phyloP scores from a whole-genome alignment of 2,888 invertebrate genomes.

The Dryomyza anilis region DNA sequence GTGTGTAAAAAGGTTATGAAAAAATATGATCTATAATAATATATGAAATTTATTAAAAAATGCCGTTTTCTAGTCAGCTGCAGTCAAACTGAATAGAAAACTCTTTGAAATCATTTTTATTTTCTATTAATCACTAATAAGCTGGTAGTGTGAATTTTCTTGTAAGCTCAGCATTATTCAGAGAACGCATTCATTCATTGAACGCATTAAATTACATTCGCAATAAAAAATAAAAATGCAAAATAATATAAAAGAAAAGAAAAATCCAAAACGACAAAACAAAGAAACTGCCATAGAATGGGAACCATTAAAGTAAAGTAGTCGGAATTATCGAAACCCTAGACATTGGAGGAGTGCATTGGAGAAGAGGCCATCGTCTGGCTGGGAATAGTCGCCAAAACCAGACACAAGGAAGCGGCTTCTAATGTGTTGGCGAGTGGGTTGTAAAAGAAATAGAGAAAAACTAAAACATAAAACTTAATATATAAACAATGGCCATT shows the following conservation, averaged over 20 bases:
- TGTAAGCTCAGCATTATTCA: conserved; percentile 15
- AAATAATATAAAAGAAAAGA: neutral
- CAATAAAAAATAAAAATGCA: conserved; percentile 4
- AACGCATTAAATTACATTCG: conserved; percentile 19
- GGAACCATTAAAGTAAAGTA: neutral
- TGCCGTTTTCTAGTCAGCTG: too few relatives aligned
- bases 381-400: neutral
- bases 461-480: conserved; percentile 2
- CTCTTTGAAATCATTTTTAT: too few relatives aligned
- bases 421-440: too few relatives aligned
- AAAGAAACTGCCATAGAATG: neutral
- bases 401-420: neutral
- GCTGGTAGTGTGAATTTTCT: conserved; percentile 16
- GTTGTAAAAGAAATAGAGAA: too few relatives aligned
- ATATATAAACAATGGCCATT: neutral
- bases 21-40: too few relatives aligned
- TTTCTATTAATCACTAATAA: too few relatives aligned
- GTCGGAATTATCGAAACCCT: conserved; percentile 22
- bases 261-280: neutral
- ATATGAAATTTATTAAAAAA: too few relatives aligned
- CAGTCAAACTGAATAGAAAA: too few relatives aligned
- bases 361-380: neutral
- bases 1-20: too few relatives aligned
- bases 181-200: neutral
- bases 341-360: neutral